These are phyloP conservation scores for Helleia helle DNA, from an alignment of 2,888 invertebrate genomes.

Conservation along the genomic window DNA sequence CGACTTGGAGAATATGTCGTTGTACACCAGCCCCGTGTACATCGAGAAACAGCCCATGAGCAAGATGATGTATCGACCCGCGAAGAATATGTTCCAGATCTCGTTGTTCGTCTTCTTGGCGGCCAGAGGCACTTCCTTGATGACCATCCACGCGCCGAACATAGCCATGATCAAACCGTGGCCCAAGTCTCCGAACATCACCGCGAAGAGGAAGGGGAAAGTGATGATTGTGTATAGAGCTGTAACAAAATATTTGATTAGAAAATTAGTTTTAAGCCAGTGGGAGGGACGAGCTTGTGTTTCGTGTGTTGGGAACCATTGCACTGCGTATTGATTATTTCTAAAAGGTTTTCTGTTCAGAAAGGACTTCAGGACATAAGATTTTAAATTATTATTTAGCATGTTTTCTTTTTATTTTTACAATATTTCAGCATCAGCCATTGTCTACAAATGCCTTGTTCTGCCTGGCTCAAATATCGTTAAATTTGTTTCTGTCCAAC, in stretches of 20 bases:
- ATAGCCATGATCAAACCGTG: slow-evolving; percentile 89
- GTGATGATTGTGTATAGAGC: slow-evolving; percentile 91
- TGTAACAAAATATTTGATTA: slow-evolving; percentile 41
- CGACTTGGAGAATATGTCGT: slow-evolving; percentile 97
- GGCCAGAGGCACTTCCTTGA: slow-evolving; percentile 83
- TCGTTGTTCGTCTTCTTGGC: slow-evolving; percentile 82
- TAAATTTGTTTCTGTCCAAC: no score
- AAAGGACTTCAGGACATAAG: no score
- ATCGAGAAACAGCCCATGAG: slow-evolving; percentile 98
- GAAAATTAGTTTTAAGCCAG: no score
- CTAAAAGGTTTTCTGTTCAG: no score
- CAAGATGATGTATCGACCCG: slow-evolving; percentile 96
- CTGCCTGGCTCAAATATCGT: no score
- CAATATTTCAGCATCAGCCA: no score
- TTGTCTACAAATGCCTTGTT: no score
- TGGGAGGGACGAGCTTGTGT: no score
- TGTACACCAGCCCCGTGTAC: slow-evolving; percentile 98
- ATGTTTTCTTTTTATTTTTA: no score
- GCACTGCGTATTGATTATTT: no score
- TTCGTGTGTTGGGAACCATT: no score
- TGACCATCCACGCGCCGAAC: slow-evolving; percentile 87
- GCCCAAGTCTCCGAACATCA: slow-evolving; percentile 97
- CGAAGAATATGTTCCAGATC: slow-evolving; percentile 99
- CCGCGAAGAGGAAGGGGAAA: slow-evolving; percentile 95
- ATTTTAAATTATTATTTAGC: no score